Conservation (phyloP, 2,797 vertebrate species). For the Channallabes apus region DNA sequence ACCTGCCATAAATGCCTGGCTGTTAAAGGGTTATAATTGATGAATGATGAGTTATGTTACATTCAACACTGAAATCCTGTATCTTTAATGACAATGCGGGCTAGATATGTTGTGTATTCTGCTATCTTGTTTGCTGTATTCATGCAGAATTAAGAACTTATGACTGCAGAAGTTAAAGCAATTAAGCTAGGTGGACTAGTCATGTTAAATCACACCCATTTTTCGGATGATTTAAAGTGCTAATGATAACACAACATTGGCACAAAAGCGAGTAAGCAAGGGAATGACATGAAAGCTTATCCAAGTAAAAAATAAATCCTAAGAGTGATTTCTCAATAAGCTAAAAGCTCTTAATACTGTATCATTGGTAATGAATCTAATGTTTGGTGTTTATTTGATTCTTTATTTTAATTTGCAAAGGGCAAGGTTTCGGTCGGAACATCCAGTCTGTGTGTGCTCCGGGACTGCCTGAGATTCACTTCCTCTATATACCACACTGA, state of each 20-base stretch:
- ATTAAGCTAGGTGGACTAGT: neutral
- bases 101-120: neutral
- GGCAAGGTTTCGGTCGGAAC: neutral
- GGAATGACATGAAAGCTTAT: neutral
- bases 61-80: neutral
- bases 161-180: neutral
- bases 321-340: neutral
- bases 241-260: neutral
- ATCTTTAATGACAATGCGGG: neutral
- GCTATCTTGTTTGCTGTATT: neutral
- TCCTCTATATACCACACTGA: conserved; percentile 12
- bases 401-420: too few relatives aligned
- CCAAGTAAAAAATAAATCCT: neutral
- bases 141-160: conserved; percentile 2
- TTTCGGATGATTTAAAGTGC: neutral
- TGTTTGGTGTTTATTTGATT: neutral
- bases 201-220: neutral
- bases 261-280: neutral
- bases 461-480: neutral
- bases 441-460: neutral
- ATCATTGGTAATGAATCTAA: neutral
- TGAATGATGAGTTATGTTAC: neutral
- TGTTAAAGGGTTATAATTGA: neutral
- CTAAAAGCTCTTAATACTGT: neutral
- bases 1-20: too few relatives aligned